These are phyloP conservation scores for Chromobotia macracanthus DNA, from an alignment of 2,797 vertebrate genomes.

Conservation along the genomic window DNA sequence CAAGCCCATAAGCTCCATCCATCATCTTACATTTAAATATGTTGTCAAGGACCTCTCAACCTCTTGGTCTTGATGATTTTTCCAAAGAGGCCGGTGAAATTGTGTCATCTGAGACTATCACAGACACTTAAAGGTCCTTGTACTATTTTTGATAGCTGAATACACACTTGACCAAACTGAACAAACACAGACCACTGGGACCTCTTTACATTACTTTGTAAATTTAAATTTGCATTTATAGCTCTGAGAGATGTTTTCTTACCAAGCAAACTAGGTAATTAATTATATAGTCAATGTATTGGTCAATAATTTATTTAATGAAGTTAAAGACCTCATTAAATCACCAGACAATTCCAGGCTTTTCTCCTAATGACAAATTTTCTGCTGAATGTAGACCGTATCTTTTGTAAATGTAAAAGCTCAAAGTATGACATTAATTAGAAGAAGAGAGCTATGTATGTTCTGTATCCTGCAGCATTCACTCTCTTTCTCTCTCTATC, in stretches of 20 bases:
- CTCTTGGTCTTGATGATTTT: slow-evolving; percentile 29
- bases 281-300: neutral
- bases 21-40: neutral
- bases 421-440: neutral
- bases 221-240: neutral
- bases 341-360: neutral
- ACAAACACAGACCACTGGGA: neutral
- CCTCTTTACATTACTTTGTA: neutral
- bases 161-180: neutral
- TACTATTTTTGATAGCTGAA: neutral
- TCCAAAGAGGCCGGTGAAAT: neutral
- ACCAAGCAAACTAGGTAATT: neutral
- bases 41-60: slow-evolving; percentile 5
- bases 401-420: neutral
- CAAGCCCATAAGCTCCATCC: neutral
- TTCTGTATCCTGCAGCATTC: neutral
- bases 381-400: neutral
- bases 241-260: neutral
- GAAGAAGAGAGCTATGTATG: neutral
- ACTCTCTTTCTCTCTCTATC: neutral
- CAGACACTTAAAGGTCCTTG: neutral
- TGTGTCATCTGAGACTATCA: neutral
- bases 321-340: neutral
- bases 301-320: neutral
- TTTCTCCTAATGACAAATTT: neutral